Conservation (phyloP, 2,113 vertebrate genomes). For the Brachionichthys hirsutus region DNA sequence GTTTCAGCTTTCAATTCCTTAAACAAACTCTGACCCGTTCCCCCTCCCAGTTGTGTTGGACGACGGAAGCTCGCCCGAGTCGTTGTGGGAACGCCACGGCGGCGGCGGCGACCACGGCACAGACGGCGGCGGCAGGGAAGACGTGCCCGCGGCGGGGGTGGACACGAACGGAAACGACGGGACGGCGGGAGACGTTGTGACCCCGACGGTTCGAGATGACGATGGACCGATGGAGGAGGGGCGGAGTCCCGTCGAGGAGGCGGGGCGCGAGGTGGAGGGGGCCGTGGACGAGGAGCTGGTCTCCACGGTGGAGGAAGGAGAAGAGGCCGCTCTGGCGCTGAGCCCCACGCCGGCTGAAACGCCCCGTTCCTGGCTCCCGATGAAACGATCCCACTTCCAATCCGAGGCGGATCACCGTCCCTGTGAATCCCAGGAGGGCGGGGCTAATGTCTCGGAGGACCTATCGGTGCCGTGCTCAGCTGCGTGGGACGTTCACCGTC, state of each 20-base stretch:
- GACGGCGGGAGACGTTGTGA: slow-evolving; percentile 67
- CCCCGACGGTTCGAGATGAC: slow-evolving; percentile 56
- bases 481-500: slow-evolving; percentile 49
- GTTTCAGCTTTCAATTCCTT: too few species aligned
- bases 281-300: slow-evolving; percentile 55
- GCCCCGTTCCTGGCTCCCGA: slow-evolving; percentile 46
- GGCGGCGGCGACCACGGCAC: slow-evolving; percentile 75
- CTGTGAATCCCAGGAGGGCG: slow-evolving; percentile 16
- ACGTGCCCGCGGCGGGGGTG: slow-evolving; percentile 52
- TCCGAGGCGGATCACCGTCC: slow-evolving; percentile 12
- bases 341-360: slow-evolving; percentile 48
- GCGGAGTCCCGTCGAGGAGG: slow-evolving; percentile 64
- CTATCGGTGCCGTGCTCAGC: slow-evolving; percentile 13
- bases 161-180: slow-evolving; percentile 73
- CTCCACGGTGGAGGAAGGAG: slow-evolving; percentile 69
- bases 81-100: slow-evolving; percentile 59
- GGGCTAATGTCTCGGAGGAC: slow-evolving; percentile 1
- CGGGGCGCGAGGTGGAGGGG: slow-evolving; percentile 56
- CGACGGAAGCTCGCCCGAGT: slow-evolving; percentile 71
- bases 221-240: slow-evolving; percentile 58
- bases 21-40: neutral
- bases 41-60: slow-evolving; percentile 78
- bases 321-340: slow-evolving; percentile 58
- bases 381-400: slow-evolving; percentile 35
- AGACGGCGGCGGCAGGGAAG: slow-evolving; percentile 75